These are phyloP conservation scores for Verasper variegatus DNA, from an alignment of 2,113 vertebrate genomes.

Conservation along the genomic window DNA sequence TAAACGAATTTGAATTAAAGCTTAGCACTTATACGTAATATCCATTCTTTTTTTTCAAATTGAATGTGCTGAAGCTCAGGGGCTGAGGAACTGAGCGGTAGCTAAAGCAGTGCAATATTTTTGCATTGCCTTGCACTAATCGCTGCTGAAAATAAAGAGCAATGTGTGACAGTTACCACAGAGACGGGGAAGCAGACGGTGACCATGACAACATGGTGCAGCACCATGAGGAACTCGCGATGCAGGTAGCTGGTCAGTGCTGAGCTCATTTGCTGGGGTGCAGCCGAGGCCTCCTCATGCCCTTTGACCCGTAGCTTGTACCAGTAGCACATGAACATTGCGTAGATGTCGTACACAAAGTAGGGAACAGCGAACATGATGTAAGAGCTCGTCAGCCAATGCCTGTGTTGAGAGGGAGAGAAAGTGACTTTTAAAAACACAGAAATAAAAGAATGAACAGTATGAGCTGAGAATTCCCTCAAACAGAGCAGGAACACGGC, in stretches of 20 bases:
- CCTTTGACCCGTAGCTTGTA: slow-evolving; percentile 91
- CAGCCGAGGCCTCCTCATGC: slow-evolving; percentile 80
- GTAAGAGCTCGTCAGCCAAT: slow-evolving; percentile 90
- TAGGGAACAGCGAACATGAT: slow-evolving; percentile 93
- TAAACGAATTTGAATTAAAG: too few relatives aligned
- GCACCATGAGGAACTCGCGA: slow-evolving; percentile 92
- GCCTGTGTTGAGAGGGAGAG: slow-evolving; percentile 74
- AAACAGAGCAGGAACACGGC: background rate
- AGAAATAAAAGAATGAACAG: background rate
- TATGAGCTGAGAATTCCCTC: background rate
- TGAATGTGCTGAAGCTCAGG: too few relatives aligned
- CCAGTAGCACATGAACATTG: slow-evolving; percentile 95
- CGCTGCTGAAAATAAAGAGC: slow-evolving; percentile 27
- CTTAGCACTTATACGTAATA: too few relatives aligned
- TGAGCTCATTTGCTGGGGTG: slow-evolving; percentile 66
- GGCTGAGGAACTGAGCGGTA: too few relatives aligned
- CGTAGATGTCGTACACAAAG: slow-evolving; percentile 93
- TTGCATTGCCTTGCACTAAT: background rate
- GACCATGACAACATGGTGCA: slow-evolving; percentile 93
- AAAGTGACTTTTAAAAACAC: background rate
- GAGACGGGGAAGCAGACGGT: slow-evolving; percentile 92
- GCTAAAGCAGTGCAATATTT: too few relatives aligned
- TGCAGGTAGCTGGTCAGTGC: slow-evolving; percentile 86
- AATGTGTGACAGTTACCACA: slow-evolving; percentile 84
- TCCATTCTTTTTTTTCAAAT: too few relatives aligned